Conservation (phyloP, 1,140 invertebrate genomes). For the Heliconius hewitsoni region DNA sequence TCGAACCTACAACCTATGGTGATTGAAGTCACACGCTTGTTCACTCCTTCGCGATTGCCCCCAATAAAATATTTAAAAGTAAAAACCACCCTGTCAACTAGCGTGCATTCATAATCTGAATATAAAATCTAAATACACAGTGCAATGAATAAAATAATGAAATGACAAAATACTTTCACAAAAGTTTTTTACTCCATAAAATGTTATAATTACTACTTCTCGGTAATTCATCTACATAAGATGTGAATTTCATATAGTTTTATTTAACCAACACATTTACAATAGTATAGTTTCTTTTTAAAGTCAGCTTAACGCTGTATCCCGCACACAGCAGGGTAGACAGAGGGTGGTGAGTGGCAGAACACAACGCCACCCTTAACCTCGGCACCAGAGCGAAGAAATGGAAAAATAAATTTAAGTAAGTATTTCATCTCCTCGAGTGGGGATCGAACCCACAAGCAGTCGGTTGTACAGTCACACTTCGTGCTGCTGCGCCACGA, state of each 20-base stretch:
- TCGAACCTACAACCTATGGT: no score
- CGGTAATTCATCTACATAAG: neutral
- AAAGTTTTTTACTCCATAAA: neutral
- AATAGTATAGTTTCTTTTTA: neutral
- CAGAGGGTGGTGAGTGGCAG: no score
- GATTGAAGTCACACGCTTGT: no score
- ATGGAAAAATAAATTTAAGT: no score
- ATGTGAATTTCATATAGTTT: neutral
- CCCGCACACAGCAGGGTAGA: no score
- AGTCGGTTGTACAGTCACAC: no score
- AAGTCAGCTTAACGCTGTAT: no score
- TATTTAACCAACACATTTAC: neutral
- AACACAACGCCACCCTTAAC: no score
- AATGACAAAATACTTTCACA: neutral
- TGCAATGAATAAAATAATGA: conserved; percentile 7
- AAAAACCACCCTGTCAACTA: neutral
- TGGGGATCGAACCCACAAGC: no score
- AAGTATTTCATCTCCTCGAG: no score
- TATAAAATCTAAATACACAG: neutral
- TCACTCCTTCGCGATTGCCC: neutral
- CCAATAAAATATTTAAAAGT: neutral
- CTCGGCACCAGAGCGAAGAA: no score
- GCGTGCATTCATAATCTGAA: neutral
- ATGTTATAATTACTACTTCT: neutral
- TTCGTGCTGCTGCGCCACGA: no score